Evolutionary conservation across 2,797 vertebrate species (phyloP).

Genomic region (Spheniscus humboldti): DNA sequence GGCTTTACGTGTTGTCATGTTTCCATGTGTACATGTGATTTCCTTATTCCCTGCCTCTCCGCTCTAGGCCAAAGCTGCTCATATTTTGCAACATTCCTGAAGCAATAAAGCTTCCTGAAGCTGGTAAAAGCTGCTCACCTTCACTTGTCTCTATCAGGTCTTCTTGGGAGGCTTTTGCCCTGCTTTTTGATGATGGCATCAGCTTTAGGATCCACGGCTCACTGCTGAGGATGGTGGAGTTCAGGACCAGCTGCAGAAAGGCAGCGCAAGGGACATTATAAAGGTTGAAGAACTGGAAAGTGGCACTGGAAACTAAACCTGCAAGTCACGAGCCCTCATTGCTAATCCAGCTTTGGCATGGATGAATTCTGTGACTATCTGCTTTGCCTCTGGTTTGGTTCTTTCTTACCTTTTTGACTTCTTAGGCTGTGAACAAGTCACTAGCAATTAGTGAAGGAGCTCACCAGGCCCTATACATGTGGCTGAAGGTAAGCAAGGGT

Average conservation of each 20-base stretch:
- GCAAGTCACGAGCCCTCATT: fast-evolving
- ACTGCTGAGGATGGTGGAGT: neutral
- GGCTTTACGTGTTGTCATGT: neutral
- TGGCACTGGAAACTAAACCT: neutral
- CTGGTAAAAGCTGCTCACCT: neutral
- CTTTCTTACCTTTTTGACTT: neutral
- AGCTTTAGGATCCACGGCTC: neutral
- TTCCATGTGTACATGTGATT: neutral
- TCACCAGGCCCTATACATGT: neutral
- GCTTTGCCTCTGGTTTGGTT: neutral
- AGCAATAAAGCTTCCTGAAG: neutral
- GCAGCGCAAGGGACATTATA: neutral
- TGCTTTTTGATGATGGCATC: neutral
- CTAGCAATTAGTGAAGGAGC: neutral
- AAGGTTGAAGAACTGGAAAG: neutral
- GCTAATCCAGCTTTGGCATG: neutral
- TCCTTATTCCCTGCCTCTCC: neutral
- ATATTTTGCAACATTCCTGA: neutral
- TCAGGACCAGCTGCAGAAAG: neutral
- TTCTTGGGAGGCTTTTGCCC: neutral
- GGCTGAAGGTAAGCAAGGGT: neutral
- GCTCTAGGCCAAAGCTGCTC: neutral
- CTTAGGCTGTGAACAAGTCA: neutral
- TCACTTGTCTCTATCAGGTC: neutral
- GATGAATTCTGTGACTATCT: neutral